These are phyloP conservation scores for Haliclystus octoradiatus DNA, from an alignment of 30 jellyfish, hydroid and myxozoan species.

Conservation along the genomic window DNA sequence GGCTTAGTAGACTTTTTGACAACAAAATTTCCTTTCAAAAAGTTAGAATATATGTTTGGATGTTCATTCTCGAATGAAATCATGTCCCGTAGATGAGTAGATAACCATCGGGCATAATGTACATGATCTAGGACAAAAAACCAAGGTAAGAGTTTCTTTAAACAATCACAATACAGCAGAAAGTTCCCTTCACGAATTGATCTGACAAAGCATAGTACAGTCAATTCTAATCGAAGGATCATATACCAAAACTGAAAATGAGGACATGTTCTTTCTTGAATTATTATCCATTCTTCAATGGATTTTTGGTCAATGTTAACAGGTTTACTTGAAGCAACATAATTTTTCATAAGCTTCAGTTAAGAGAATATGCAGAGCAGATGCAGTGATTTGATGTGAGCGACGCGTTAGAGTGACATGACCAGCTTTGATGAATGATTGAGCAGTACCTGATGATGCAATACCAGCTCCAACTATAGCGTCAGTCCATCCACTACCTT, in stretches of 20 bases:
- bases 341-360: constrained; percentile 10
- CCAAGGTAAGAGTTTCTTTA: constrained; percentile 20
- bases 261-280: constrained; percentile 2
- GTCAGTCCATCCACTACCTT: constrained; percentile 35
- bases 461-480: constrained; percentile 16
- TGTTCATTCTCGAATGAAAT: not conserved
- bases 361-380: constrained; percentile 14
- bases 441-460: constrained; percentile 26
- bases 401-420: constrained; percentile 35
- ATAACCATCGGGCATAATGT: not conserved
- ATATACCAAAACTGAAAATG: constrained; percentile 23
- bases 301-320: not conserved
- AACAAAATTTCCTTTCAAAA: constrained; percentile 4
- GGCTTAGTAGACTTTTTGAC: constrained; percentile 1
- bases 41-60: not conserved
- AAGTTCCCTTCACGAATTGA: constrained; percentile 10
- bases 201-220: constrained; percentile 13
- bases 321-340: not conserved
- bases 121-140: constrained; percentile 15
- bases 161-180: not conserved
- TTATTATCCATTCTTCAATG: constrained; percentile 1
- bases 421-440: constrained; percentile 30
- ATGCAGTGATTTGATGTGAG: constrained; percentile 34
- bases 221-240: not conserved
- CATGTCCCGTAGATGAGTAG: not conserved